Evolutionary conservation across 2,888 invertebrate species (phyloP).

Genomic region (Candidula unifasciata): DNA sequence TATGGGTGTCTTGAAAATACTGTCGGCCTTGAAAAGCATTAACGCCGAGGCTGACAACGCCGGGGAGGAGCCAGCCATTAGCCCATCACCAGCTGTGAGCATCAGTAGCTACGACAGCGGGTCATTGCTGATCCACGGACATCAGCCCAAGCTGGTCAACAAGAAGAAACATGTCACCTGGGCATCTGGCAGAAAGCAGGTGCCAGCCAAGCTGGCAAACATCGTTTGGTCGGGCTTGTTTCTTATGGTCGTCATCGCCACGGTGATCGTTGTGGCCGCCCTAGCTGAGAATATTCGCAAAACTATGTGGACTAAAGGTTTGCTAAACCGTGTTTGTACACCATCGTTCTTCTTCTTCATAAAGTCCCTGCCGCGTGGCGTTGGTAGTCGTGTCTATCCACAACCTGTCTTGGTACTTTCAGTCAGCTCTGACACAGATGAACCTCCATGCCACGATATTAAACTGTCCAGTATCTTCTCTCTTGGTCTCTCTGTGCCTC

Average conservation of each 20-base stretch:
- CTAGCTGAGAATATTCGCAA: constrained; percentile 20
- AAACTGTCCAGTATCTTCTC: no score
- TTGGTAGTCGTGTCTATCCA: no score
- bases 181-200: neutral
- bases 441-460: no score
- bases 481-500: no score
- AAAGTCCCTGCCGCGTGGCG: no score
- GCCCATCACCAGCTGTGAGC: neutral
- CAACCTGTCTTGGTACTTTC: no score
- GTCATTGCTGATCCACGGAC: neutral
- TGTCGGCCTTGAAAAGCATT: neutral
- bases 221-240: constrained; percentile 21
- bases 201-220: neutral
- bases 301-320: constrained; percentile 22
- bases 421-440: no score
- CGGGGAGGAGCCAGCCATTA: neutral
- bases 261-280: constrained; percentile 12
- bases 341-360: no score
- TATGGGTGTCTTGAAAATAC: constrained; percentile 10
- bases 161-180: neutral
- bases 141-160: neutral
- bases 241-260: constrained; percentile 8
- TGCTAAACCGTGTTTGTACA: no score
- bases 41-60: neutral
- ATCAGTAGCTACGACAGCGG: constrained; percentile 9